Percentiles rank a stretch among this genome's conserved stretches.
Evolutionary conservation across 2,113 vertebrate genomes (phyloP).

Genomic region (Numida meleagris): DNA sequence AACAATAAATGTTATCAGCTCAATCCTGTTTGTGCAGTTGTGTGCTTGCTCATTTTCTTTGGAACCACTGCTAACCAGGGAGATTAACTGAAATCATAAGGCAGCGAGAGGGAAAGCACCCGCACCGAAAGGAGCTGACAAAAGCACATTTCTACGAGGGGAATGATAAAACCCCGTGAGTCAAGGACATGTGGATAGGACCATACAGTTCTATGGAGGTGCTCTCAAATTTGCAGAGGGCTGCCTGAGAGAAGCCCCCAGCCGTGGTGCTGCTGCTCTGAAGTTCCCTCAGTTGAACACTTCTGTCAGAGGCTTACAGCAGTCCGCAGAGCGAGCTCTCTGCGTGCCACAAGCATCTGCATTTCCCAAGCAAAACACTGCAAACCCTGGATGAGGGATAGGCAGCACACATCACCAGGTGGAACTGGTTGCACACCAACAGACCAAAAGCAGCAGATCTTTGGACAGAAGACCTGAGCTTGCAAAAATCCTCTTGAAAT

Average conservation of each 20-base stretch:
- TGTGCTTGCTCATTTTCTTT: not conserved
- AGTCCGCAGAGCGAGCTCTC: not conserved
- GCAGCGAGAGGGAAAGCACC: not conserved
- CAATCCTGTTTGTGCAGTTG: not conserved
- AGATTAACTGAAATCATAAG: slow-evolving; percentile 46
- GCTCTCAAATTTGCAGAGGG: not conserved
- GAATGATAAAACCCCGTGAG: not conserved
- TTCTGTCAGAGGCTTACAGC: not conserved
- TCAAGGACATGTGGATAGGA: not conserved
- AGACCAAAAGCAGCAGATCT: not conserved
- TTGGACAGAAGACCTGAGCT: not conserved
- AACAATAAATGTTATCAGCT: slow-evolving; percentile 30
- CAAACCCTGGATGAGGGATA: not conserved
- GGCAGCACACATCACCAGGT: not conserved
- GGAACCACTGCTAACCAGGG: slow-evolving; percentile 5
- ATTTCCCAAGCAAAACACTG: not conserved
- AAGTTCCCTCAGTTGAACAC: not conserved
- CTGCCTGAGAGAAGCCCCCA: not conserved
- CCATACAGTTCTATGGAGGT: not conserved
- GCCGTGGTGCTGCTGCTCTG: not conserved
- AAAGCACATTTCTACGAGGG: slow-evolving; percentile 4
- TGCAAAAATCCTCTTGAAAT: not conserved
- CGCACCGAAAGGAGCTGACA: slow-evolving; percentile 25
- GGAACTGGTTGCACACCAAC: not conserved
- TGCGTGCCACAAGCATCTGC: not conserved